These are phyloP conservation scores for Meriones psammophilus DNA, from an alignment of 2,797 vertebrate genomes.

Conservation along the genomic window DNA sequence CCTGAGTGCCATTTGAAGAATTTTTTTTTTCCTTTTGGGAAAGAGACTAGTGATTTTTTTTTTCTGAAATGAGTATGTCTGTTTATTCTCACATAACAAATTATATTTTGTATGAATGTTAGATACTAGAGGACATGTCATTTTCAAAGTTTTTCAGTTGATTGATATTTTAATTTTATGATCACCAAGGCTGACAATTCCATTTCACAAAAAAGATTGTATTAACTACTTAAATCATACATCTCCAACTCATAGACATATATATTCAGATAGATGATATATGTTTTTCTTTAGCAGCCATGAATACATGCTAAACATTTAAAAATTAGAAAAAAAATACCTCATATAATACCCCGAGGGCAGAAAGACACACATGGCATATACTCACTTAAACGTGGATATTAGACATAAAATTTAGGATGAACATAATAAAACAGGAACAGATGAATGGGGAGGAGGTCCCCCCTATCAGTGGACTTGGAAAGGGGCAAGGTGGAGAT, in stretches of 20 bases:
- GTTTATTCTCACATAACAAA: neutral
- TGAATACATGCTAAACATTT: conserved; percentile 7
- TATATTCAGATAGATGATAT: conserved; percentile 12
- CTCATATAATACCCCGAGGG: neutral
- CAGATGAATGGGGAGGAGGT: too few relatives aligned
- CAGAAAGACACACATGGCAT: too few relatives aligned
- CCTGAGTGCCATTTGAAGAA: neutral
- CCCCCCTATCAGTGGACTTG: too few relatives aligned
- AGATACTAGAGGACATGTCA: neutral
- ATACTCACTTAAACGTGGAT: too few relatives aligned
- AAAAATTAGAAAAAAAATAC: conserved; percentile 31
- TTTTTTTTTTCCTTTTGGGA: neutral
- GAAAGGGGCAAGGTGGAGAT: too few relatives aligned
- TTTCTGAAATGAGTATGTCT: conserved; percentile 12
- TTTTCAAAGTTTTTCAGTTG: neutral
- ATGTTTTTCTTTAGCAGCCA: conserved; percentile 44
- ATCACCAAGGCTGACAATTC: neutral
- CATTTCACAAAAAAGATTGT: neutral
- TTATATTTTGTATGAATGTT: neutral
- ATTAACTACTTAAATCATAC: conserved; percentile 61
- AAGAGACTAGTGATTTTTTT: neutral
- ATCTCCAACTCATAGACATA: neutral
- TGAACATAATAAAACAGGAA: too few relatives aligned
- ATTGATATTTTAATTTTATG: neutral
- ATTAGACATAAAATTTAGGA: too few relatives aligned